Conservation (phyloP, 2,888 invertebrate genomes). For the Cosmorhoe ocellata region DNA sequence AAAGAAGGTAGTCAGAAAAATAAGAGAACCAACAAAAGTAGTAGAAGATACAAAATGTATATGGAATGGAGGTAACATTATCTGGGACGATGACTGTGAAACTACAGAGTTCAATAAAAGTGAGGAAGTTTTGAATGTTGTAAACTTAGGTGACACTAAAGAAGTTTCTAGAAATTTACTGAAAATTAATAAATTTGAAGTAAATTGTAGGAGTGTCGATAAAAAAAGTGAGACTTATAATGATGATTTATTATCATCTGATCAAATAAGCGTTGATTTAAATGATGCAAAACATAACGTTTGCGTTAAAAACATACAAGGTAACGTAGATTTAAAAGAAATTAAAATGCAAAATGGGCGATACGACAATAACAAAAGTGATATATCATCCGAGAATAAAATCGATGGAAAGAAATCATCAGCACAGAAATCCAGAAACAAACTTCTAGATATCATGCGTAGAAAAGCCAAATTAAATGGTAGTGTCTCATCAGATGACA, state of each 20-base stretch:
- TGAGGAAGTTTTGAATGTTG: too few species aligned
- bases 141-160: too few species aligned
- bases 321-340: neutral
- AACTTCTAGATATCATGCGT: constrained; percentile 11
- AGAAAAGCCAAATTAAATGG: neutral
- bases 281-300: constrained; percentile 3
- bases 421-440: neutral
- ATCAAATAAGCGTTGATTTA: neutral
- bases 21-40: neutral
- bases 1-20: neutral
- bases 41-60: neutral
- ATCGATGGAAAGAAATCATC: neutral
- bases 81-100: constrained; percentile 3
- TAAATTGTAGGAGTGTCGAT: neutral
- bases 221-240: too few species aligned
- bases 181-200: neutral
- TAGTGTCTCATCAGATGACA: constrained; percentile 10
- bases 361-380: neutral
- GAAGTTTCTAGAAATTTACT: too few species aligned
- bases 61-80: neutral
- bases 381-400: neutral
- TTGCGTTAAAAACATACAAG: constrained; percentile 8
- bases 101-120: neutral
- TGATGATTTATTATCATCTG: too few species aligned
- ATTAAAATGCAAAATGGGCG: neutral